phyloP scores from a whole-genome alignment of 1,140 invertebrate genomes.

The Ladona fulva region DNA sequence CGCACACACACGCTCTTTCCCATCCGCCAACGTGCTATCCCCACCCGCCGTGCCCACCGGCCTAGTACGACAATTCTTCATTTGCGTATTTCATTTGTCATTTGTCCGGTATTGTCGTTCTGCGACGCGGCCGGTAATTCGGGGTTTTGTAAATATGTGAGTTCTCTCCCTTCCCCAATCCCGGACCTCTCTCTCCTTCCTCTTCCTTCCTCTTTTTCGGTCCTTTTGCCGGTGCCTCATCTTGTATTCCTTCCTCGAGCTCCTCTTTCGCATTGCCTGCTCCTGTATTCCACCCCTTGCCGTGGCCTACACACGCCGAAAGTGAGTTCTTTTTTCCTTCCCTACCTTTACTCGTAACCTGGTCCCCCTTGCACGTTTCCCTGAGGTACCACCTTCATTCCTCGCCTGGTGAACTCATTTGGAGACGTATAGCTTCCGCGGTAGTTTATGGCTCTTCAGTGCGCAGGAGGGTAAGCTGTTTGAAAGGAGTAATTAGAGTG shows the following conservation, averaged over 20 bases:
- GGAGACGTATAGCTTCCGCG: background rate
- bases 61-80: slow-evolving; percentile 40
- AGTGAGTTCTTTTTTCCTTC: background rate
- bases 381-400: background rate
- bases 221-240: background rate
- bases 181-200: background rate
- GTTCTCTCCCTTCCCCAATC: background rate
- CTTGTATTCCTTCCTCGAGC: background rate
- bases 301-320: background rate
- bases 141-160: slow-evolving; percentile 9
- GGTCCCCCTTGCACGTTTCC: background rate
- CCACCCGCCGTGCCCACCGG: background rate
- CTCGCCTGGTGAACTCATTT: background rate
- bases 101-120: slow-evolving; percentile 38
- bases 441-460: too few species aligned
- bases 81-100: slow-evolving; percentile 42
- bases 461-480: background rate
- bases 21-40: background rate
- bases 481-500: background rate
- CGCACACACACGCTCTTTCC: background rate
- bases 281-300: background rate
- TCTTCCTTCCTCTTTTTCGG: background rate
- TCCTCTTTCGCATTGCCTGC: background rate
- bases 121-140: background rate
- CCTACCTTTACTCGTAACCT: background rate